Evolutionary conservation across 2,113 vertebrate species (phyloP).

Genomic region (Columbina picui): DNA sequence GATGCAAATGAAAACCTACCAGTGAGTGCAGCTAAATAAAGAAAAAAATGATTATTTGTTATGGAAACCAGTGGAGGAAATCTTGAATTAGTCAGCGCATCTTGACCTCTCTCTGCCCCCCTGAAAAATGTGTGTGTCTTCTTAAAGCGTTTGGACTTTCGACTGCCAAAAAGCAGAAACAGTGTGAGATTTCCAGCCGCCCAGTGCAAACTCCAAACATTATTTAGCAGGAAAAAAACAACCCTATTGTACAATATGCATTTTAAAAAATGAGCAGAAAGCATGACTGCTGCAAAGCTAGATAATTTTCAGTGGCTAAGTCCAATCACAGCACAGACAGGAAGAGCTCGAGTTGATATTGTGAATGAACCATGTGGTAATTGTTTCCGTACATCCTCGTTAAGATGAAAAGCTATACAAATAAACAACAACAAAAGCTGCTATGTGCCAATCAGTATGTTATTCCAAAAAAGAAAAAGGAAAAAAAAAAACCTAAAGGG

Average conservation of each 20-base stretch:
- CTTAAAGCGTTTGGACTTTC: background rate
- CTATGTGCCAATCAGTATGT: background rate
- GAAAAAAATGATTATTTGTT: slow-evolving; percentile 60
- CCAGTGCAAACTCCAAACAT: background rate
- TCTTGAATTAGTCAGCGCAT: slow-evolving; percentile 73
- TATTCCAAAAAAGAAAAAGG: background rate
- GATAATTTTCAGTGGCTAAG: slow-evolving; percentile 16
- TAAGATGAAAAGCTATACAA: slow-evolving; percentile 70
- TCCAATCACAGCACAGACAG: slow-evolving; percentile 8
- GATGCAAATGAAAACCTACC: slow-evolving; percentile 64
- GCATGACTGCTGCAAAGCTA: background rate
- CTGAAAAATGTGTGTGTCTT: slow-evolving; percentile 34
- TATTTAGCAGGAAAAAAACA: background rate
- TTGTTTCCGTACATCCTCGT: slow-evolving; percentile 68
- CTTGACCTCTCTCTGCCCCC: slow-evolving; percentile 60
- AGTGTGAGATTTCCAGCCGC: background rate
- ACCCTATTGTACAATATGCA: background rate
- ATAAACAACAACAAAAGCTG: slow-evolving; percentile 70
- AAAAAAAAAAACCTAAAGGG: background rate
- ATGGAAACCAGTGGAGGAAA: slow-evolving; percentile 70
- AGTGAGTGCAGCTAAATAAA: slow-evolving; percentile 67
- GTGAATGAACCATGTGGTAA: slow-evolving; percentile 70
- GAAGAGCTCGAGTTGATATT: slow-evolving; percentile 59
- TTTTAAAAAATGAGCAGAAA: background rate
- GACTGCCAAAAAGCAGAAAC: background rate